Evolutionary conservation across 2,888 invertebrate genomes (phyloP), one percentile per base, ranked within the genome.

Genomic region (Chrysodeixis includens): DNA sequence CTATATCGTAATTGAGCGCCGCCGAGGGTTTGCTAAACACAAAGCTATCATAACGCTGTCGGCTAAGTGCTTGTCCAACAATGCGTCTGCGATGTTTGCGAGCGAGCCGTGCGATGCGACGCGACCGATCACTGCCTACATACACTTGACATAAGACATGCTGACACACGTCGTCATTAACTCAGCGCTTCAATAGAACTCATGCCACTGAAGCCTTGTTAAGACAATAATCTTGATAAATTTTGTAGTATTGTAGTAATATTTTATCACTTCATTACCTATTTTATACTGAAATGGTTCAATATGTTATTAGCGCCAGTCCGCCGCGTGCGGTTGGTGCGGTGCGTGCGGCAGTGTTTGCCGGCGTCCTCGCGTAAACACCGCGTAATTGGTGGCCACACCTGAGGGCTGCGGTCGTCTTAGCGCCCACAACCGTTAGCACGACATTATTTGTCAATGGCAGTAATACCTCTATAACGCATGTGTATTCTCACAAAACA

Each of bases 371-470:
- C 14, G 20, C 30, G 22, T 67, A 74, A 71, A 71, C 49, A 75
- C 35, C 57, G 49, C 54, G 70, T 80, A 81, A 81, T 81, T 77
- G 65, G 70, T 71, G 66, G 73, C 46, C 55, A 62, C 81, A 81
- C 81, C 79, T 80, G 76, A 61, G 58, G 18, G 22, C 20, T 56
- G 65, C 63, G 58, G 62, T 54, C 52, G 53, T 40, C 30, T 44
- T 44, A 62, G 16, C 44, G 20, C 7, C 8, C 30, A 8, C 40
- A 18, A 30, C 62, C 67, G 18, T 56, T 32, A 53, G 18, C 40
- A 32, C 26, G 40, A 1, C 10, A 56, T 0, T 30, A 18, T 58
- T 63, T 49, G n/a, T 26, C 44, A 12, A 56, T 26, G 22, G n/a
- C 12, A 55, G 12, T 6, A 55, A 40, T 40, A n/a, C n/a, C 14